A percentile compares a stretch with the other conserved stretches of the same genome.
Conservation (phyloP, 23 tunicate genomes). For the Diplosoma virens region DNA sequence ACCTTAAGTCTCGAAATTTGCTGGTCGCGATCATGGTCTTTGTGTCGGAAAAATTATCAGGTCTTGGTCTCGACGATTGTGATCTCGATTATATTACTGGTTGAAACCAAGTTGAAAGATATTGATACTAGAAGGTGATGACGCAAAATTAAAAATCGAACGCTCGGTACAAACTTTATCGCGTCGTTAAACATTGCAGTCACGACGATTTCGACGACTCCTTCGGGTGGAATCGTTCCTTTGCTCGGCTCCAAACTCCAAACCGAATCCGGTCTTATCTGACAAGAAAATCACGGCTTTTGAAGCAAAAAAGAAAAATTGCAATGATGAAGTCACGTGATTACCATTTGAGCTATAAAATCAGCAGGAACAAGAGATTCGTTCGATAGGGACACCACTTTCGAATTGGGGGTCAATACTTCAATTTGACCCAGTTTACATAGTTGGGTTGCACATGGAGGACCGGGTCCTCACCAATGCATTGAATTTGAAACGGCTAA, state of each 20-base stretch:
- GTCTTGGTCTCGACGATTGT: no score
- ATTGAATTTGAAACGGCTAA: conserved; percentile 54
- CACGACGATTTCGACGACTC: conserved; percentile 31
- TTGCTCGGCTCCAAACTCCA: conserved; percentile 67
- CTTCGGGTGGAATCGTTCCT: conserved; percentile 77
- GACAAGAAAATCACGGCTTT: no score
- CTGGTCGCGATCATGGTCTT: no score
- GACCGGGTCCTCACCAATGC: conserved; percentile 96
- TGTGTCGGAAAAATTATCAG: no score
- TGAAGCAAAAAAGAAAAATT: no score
- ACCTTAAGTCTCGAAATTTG: no score
- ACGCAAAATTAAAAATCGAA: no score
- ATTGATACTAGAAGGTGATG: no score
- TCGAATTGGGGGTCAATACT: conserved; percentile 58
- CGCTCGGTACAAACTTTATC: no score
- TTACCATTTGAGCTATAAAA: conserved; percentile 81
- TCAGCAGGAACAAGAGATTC: conserved; percentile 89
- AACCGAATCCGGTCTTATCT: conserved; percentile 82
- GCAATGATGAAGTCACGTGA: no score
- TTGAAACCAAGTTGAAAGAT: no score
- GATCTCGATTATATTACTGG: no score
- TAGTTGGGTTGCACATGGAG: conserved; percentile 58
- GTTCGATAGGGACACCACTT: conserved; percentile 69
- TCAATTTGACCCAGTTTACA: conserved; percentile 82
- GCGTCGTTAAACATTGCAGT: conserved; percentile 85